Percentiles rank a stretch among this genome's conserved stretches.
These are phyloP conservation scores for Serripes groenlandicus DNA, from an alignment of 2,888 invertebrate species.

Conservation along the genomic window DNA sequence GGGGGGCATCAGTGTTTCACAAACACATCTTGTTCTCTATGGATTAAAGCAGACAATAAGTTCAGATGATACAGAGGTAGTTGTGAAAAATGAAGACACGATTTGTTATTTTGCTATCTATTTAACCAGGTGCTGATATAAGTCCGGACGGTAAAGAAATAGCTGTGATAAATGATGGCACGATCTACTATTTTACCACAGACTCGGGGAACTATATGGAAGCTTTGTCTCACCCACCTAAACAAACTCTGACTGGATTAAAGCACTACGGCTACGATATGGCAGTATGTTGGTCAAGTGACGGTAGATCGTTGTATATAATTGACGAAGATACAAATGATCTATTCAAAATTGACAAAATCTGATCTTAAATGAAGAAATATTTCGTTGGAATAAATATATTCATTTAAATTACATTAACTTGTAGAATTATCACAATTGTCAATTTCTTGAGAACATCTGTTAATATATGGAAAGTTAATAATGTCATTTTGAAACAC, in stretches of 20 bases:
- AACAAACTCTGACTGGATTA: neutral
- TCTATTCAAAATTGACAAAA: neutral
- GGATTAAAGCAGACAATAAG: too few relatives aligned
- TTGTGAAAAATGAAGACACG: too few relatives aligned
- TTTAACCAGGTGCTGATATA: neutral
- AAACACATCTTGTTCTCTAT: too few relatives aligned
- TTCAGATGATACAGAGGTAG: too few relatives aligned
- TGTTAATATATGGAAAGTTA: too few relatives aligned
- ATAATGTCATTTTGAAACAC: too few relatives aligned
- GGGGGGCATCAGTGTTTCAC: too few relatives aligned
- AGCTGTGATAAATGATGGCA: neutral
- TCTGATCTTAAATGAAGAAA: neutral
- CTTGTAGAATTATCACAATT: neutral
- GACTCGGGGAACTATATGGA: neutral
- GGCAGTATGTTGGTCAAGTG: constrained; percentile 8
- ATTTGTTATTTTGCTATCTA: too few relatives aligned
- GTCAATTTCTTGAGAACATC: too few relatives aligned
- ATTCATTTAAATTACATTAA: neutral
- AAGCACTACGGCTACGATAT: neutral
- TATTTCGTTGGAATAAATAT: neutral
- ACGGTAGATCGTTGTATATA: neutral
- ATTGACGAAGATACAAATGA: neutral
- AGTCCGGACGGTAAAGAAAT: constrained; percentile 1
- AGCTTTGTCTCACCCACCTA: neutral
- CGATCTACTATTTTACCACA: neutral